Evolutionary conservation across 2,113 vertebrate species (phyloP), one percentile per base, ranked within the genome.

Genomic region (Zosterops pallidus): DNA sequence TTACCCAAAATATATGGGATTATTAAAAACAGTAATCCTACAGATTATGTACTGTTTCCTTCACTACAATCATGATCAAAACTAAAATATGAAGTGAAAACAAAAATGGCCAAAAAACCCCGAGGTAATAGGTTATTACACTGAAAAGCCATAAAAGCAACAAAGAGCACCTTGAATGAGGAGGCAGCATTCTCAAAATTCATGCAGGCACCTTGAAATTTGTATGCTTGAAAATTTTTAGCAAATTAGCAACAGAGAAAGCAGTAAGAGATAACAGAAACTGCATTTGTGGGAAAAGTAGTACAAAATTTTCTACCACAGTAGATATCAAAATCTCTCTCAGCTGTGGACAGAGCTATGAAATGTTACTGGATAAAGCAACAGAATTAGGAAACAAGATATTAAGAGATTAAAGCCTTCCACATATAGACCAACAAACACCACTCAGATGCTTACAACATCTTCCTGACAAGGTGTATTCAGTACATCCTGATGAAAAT

Each of bases 311-410:
- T 93, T 89, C 83, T 92, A 81, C 49, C 28, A 83, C 2, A 2
- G 68, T 9, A 52, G 35, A 92, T 86, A 92, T 90, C 86, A 92
- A 93, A 92, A 94, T 42, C 47, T 88, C 37, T 46, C 46, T 83
- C 64, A 83, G 94, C 71, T 86, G 72, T 37, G 91, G 94, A 90
- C 83, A 88, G 68, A 92, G 52, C 83, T 89, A 90, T n/a, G 37
- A 89, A 89, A 89, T 8, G 25, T 46, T 83, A 83, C 65, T 89
- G 80, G 87, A 83, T 53, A 89, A 72, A 89, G 69, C 47, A 95
- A 89, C 60, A 89, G 89, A 88, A 94, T 86, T 91, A 94, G 76
- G 91, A 97, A 92, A 90, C 7, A 42, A 90, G 83, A 78, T 78
- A 77, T 49, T 83, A 83, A 62, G 80, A 93, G 72, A 95, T 70